phyloP scores from a whole-genome alignment of 2,113 vertebrate species.

The Indicator maculatus region DNA sequence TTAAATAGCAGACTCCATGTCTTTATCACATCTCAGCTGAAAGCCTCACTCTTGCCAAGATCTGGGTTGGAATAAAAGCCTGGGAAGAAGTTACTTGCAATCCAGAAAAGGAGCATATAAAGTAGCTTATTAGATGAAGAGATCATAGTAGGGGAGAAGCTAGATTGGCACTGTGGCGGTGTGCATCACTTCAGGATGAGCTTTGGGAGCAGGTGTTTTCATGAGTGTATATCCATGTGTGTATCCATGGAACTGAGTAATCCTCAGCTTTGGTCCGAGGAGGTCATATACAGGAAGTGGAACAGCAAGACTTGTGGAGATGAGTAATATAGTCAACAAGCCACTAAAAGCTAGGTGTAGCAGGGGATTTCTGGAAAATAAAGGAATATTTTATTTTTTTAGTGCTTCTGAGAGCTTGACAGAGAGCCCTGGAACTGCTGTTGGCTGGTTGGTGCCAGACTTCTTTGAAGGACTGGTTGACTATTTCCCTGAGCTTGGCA shows the following conservation, averaged over 20 bases:
- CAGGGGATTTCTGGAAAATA: not conserved
- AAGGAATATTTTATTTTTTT: not conserved
- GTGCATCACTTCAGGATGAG: not conserved
- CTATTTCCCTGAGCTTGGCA: not conserved
- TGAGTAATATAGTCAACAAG: not conserved
- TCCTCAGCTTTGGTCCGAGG: not conserved
- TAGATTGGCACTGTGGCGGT: not conserved
- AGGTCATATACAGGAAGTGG: not conserved
- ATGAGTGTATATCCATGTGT: not conserved
- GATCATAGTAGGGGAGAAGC: rapidly evolving
- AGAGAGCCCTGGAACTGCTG: not conserved
- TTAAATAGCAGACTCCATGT: not conserved
- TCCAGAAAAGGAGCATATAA: not conserved
- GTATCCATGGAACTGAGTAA: not conserved
- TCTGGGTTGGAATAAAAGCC: not conserved
- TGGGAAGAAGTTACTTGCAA: not conserved
- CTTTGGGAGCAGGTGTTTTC: not conserved
- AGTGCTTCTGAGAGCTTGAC: not conserved
- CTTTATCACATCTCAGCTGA: not conserved
- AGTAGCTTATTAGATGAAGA: not conserved
- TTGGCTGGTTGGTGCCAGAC: not conserved
- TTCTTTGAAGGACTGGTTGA: not conserved
- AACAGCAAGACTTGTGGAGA: not conserved
- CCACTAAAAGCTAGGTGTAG: not conserved
- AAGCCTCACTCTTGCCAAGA: not conserved